These are phyloP conservation scores for Nothobranchius furzeri DNA, from an alignment of 2,113 vertebrate species.

Conservation along the genomic window DNA sequence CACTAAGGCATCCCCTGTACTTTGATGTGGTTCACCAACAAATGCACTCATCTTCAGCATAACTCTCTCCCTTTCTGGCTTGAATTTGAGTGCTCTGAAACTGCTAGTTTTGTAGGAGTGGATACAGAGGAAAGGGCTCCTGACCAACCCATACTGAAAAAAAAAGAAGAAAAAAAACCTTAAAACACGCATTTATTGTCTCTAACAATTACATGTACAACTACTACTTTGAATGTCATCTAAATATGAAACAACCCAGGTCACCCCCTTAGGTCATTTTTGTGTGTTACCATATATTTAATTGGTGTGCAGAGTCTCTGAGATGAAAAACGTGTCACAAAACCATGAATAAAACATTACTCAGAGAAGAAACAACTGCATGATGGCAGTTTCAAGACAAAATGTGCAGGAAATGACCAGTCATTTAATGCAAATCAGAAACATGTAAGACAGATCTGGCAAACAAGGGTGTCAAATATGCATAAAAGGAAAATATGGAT, in stretches of 20 bases:
- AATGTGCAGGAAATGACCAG: slow-evolving; percentile 55
- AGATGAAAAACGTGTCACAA: slow-evolving; percentile 61
- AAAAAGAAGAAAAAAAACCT: slow-evolving; percentile 1
- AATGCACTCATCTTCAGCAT: slow-evolving; percentile 76
- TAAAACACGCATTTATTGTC: slow-evolving; percentile 21
- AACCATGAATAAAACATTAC: slow-evolving; percentile 75
- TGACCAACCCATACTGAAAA: slow-evolving; percentile 47
- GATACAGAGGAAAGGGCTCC: slow-evolving; percentile 51
- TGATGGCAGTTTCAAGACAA: slow-evolving; percentile 50
- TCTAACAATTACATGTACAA: slow-evolving; percentile 35
- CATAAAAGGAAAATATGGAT: background rate
- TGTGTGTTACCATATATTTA: slow-evolving; percentile 71
- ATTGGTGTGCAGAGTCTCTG: slow-evolving; percentile 64
- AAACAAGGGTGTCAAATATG: slow-evolving; percentile 40
- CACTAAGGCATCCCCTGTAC: slow-evolving; percentile 71
- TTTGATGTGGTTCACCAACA: slow-evolving; percentile 82
- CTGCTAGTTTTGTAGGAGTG: slow-evolving; percentile 50
- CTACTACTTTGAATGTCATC: slow-evolving; percentile 47
- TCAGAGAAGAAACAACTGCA: slow-evolving; percentile 51
- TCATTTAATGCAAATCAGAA: slow-evolving; percentile 64
- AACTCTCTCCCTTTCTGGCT: slow-evolving; percentile 68
- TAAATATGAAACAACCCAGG: slow-evolving; percentile 49
- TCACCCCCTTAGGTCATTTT: slow-evolving; percentile 55
- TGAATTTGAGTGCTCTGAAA: slow-evolving; percentile 64
- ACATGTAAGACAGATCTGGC: slow-evolving; percentile 58